Evolutionary conservation across 2,888 invertebrate species (phyloP).

Genomic region (Zelleria hepariella): DNA sequence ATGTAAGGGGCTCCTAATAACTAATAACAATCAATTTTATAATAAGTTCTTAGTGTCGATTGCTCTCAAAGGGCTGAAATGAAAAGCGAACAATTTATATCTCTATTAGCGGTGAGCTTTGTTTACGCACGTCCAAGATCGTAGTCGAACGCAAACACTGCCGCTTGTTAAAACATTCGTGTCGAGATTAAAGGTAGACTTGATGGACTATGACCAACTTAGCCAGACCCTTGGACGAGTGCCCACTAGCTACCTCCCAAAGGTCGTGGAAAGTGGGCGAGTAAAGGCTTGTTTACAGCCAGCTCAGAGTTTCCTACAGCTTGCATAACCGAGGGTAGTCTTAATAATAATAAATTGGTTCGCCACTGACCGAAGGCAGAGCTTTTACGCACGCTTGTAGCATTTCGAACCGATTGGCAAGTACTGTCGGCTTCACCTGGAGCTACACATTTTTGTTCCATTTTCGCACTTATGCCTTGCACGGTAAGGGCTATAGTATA

Average conservation of each 20-base stretch:
- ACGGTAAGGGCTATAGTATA: too few relatives aligned
- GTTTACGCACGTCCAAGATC: slow-evolving; percentile 59
- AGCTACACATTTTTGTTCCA: too few relatives aligned
- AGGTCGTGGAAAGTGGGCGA: slow-evolving; percentile 15
- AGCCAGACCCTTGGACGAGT: too few relatives aligned
- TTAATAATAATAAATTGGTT: slow-evolving; percentile 71
- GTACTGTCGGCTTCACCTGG: too few relatives aligned
- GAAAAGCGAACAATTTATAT: slow-evolving; percentile 64
- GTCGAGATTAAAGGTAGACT: slow-evolving; percentile 63
- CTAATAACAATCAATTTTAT: slow-evolving; percentile 47
- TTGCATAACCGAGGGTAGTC: slow-evolving; percentile 70
- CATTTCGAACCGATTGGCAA: neutral
- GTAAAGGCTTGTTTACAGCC: slow-evolving; percentile 63
- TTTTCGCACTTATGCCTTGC: too few relatives aligned
- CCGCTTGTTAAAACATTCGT: slow-evolving; percentile 63
- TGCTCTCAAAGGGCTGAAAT: slow-evolving; percentile 61
- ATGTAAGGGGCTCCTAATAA: slow-evolving; percentile 29
- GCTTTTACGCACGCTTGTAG: neutral
- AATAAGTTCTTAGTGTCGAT: slow-evolving; percentile 44
- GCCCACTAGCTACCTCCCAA: too few relatives aligned
- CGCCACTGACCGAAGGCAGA: slow-evolving; percentile 21
- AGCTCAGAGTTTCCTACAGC: slow-evolving; percentile 65
- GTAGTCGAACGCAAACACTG: slow-evolving; percentile 51
- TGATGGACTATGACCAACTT: slow-evolving; percentile 31
- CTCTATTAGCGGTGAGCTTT: slow-evolving; percentile 67